These are phyloP conservation scores for Montipora sp. DNA, from an alignment of 64 coral and sea anemone species.

Conservation along the genomic window DNA sequence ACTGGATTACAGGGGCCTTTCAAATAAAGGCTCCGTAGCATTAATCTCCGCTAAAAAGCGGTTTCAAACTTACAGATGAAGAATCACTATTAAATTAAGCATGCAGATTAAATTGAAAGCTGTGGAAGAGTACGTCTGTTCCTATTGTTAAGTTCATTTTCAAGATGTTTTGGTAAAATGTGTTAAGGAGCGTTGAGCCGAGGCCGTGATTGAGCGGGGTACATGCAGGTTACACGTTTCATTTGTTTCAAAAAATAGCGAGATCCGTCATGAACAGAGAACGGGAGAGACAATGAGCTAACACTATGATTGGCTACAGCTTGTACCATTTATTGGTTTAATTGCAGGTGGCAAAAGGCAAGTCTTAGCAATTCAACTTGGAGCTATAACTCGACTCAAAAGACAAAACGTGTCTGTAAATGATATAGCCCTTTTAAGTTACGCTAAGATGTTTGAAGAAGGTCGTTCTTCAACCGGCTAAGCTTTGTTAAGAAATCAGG, in stretches of 20 bases:
- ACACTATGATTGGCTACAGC: neutral
- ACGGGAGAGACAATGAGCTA: neutral
- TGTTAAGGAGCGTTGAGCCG: neutral
- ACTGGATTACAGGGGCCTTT: too few relatives aligned
- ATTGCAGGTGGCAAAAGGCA: neutral
- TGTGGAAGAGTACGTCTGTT: too few relatives aligned
- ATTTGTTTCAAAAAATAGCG: neutral
- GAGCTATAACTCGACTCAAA: neutral
- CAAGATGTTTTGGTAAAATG: neutral
- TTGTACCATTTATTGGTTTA: neutral
- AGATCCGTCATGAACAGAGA: neutral
- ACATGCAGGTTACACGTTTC: neutral
- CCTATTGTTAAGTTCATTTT: too few relatives aligned
- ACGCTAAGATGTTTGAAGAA: too few relatives aligned
- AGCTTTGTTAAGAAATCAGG: too few relatives aligned
- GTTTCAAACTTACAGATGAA: too few relatives aligned
- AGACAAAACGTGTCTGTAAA: too few relatives aligned
- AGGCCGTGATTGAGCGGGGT: neutral
- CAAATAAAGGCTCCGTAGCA: too few relatives aligned
- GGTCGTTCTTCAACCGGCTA: neutral
- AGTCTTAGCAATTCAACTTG: neutral
- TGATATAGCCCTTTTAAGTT: too few relatives aligned
- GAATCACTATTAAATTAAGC: too few relatives aligned
- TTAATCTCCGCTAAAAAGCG: too few relatives aligned
- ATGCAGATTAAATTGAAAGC: too few relatives aligned